Percentiles rank a stretch among this genome's conserved stretches.
These are phyloP conservation scores for Tragelaphus scriptus DNA, from an alignment of 2,113 vertebrate genomes.

Conservation along the genomic window DNA sequence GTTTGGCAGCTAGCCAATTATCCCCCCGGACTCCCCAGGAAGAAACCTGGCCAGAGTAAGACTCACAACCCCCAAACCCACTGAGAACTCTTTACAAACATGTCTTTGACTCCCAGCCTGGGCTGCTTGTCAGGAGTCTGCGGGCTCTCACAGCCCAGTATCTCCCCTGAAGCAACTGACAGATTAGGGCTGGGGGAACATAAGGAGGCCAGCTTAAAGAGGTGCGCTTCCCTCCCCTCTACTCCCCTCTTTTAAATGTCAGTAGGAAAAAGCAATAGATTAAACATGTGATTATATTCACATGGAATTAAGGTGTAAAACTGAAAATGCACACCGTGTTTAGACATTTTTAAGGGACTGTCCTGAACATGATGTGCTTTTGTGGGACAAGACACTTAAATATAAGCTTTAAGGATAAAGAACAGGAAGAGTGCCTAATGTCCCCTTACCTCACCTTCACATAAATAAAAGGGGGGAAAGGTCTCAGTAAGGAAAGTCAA, in stretches of 20 bases:
- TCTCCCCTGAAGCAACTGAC: neutral
- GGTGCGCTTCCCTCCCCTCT: neutral
- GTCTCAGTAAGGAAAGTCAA: neutral
- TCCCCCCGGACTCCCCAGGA: too few relatives aligned
- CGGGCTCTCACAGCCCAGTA: neutral
- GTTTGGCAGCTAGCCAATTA: neutral
- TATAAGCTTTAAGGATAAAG: neutral
- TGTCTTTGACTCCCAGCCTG: neutral
- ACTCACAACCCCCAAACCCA: neutral
- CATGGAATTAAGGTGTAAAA: constrained; percentile 6
- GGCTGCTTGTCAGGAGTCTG: too few relatives aligned
- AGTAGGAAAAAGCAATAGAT: neutral
- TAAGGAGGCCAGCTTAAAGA: too few relatives aligned
- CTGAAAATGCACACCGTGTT: neutral
- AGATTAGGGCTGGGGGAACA: neutral
- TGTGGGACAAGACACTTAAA: neutral
- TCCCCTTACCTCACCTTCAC: neutral
- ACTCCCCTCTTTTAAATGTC: neutral
- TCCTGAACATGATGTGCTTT: neutral
- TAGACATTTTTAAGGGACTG: neutral
- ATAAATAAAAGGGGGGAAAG: neutral
- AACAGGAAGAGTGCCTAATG: neutral
- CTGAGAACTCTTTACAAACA: neutral
- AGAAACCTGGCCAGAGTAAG: neutral
- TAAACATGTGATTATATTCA: neutral